A percentile compares a stretch with the other conserved stretches of the same genome.
These are phyloP conservation scores for Dascyllus trimaculatus DNA, from an alignment of 2,113 vertebrate genomes.

Conservation along the genomic window DNA sequence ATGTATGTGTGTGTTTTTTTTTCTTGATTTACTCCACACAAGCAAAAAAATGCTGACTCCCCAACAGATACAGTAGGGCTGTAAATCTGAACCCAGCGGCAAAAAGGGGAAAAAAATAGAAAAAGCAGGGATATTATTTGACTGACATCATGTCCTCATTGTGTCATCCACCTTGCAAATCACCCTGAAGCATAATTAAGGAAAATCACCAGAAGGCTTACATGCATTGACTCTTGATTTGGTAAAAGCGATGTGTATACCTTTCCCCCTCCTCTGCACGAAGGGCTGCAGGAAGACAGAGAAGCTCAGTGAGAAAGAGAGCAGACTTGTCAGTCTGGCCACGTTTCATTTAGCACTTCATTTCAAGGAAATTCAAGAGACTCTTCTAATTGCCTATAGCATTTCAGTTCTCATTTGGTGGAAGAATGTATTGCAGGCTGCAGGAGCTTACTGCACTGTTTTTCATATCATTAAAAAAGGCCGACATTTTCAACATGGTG, in stretches of 20 bases:
- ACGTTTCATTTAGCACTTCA: slow-evolving; percentile 79
- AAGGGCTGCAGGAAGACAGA: slow-evolving; percentile 57
- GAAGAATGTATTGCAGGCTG: slow-evolving; percentile 58
- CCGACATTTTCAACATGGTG: slow-evolving; percentile 48
- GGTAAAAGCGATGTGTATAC: slow-evolving; percentile 65
- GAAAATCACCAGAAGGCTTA: slow-evolving; percentile 64
- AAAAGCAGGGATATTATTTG: slow-evolving; percentile 49
- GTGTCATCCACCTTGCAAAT: slow-evolving; percentile 74
- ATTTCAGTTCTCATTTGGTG: slow-evolving; percentile 64
- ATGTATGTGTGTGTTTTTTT: slow-evolving; percentile 50
- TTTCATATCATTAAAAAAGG: slow-evolving; percentile 58
- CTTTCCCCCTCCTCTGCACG: slow-evolving; percentile 41
- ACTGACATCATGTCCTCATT: slow-evolving; percentile 74
- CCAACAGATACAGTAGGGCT: slow-evolving; percentile 5
- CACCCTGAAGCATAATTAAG: slow-evolving; percentile 73
- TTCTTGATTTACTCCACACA: slow-evolving; percentile 46
- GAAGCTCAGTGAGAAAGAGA: slow-evolving; percentile 62
- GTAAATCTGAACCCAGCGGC: slow-evolving; percentile 9
- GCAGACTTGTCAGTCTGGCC: slow-evolving; percentile 76
- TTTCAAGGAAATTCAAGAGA: slow-evolving; percentile 77
- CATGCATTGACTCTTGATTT: slow-evolving; percentile 71
- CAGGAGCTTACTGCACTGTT: slow-evolving; percentile 52
- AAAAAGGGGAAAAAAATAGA: not conserved
- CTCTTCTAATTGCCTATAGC: slow-evolving; percentile 78
- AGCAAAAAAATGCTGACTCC: slow-evolving; percentile 37